phyloP scores from a whole-genome alignment of 2,113 vertebrate genomes.

The Anguilla rostrata region DNA sequence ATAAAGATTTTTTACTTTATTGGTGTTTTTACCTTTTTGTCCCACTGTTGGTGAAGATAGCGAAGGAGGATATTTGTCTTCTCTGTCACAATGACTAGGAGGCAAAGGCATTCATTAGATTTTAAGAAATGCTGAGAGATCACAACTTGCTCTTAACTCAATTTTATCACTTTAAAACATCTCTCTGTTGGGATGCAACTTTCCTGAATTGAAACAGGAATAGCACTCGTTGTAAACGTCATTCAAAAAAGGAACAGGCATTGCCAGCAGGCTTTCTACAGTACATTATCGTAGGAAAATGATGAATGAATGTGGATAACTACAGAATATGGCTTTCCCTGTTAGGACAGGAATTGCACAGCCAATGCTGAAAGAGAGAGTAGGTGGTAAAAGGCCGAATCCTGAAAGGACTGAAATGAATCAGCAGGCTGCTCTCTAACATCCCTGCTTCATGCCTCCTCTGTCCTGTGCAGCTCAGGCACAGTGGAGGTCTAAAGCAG shows the following conservation, averaged over 20 bases:
- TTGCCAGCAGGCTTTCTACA: too few species aligned
- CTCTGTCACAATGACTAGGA: constrained; percentile 92
- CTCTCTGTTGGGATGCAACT: not conserved
- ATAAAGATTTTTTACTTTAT: not conserved
- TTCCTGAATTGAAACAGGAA: too few species aligned
- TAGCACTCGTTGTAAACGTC: not conserved
- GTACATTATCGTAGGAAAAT: too few species aligned
- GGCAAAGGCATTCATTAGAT: constrained; percentile 24
- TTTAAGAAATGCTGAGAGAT: not conserved
- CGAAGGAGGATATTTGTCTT: constrained; percentile 94
- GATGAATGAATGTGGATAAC: too few species aligned
- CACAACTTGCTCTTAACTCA: not conserved
- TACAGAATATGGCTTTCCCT: too few species aligned
- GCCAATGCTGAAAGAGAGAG: not conserved
- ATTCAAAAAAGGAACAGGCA: not conserved
- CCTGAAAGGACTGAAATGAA: not conserved
- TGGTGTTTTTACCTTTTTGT: constrained; percentile 84
- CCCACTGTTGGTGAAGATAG: constrained; percentile 94
- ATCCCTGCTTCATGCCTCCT: not conserved
- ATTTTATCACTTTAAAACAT: not conserved
- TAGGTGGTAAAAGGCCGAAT: not conserved
- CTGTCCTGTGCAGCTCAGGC: not conserved
- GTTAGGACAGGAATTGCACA: not conserved
- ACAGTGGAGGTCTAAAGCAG: not conserved
- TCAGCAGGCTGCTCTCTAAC: too few species aligned